Conservation (phyloP, 2,888 invertebrate species). For the Drosophila stalkeri region DNA sequence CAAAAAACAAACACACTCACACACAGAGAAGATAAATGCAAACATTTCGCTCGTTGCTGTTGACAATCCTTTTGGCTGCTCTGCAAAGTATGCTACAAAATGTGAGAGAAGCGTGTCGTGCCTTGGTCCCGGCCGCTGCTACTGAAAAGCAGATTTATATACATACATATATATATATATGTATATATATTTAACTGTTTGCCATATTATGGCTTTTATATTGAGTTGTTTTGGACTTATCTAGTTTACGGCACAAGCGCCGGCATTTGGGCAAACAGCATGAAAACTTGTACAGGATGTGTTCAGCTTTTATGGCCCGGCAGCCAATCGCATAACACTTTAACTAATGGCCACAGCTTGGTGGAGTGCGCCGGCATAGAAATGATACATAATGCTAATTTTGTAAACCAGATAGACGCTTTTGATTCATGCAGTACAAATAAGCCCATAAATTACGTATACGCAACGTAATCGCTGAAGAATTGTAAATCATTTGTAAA, state of each 20-base stretch:
- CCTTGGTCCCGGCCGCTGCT: not conserved
- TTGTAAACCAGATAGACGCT: constrained; percentile 22
- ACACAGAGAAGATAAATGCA: constrained; percentile 45
- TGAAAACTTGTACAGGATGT: constrained; percentile 51
- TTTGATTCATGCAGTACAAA: constrained; percentile 64
- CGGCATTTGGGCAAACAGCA: constrained; percentile 55
- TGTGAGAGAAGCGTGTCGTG: constrained; percentile 24
- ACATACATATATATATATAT: constrained; percentile 15
- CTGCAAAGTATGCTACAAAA: constrained; percentile 49
- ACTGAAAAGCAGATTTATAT: constrained; percentile 14
- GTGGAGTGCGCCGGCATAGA: constrained; percentile 14
- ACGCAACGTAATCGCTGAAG: constrained; percentile 49
- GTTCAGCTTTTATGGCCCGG: constrained; percentile 54
- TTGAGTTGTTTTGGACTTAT: constrained; percentile 82
- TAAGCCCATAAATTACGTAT: constrained; percentile 71
- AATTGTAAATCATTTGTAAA: constrained; percentile 79
- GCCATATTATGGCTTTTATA: constrained; percentile 81
- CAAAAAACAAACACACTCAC: constrained; percentile 51
- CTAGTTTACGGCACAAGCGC: constrained; percentile 70
- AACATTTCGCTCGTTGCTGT: constrained; percentile 61
- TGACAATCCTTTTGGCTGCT: constrained; percentile 66
- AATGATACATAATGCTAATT: constrained; percentile 58
- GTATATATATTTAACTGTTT: constrained; percentile 71
- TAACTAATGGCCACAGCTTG: constrained; percentile 24
- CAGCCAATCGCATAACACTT: constrained; percentile 52